Evolutionary conservation across 2,888 invertebrate genomes (phyloP), one percentile per base, ranked within the genome.

Genomic region (Drosophila mimica): DNA sequence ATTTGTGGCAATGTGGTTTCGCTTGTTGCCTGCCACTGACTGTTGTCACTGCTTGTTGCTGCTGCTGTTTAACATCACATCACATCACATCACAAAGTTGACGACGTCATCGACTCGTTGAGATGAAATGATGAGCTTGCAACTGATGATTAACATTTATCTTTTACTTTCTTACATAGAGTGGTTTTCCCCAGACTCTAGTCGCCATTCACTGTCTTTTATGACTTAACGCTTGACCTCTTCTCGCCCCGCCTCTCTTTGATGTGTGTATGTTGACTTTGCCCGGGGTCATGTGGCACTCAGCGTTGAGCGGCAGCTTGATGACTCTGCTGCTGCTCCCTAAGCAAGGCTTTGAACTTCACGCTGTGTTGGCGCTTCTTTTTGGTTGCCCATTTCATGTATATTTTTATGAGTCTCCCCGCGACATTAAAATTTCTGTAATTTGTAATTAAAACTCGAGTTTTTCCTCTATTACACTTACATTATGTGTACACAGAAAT

Each of bases 211-310:
- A n/a, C 25, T 53, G 66, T 64, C 51, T 72, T 78, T 88, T 73
- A 79, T 89, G 83, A 90, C 90, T 90, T 87, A 73, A 87, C 87
- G 90, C 89, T 90, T 87, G 87, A 87, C 87, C 87, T 79, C 76
- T 68, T 70, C 75, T 75, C 74, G 83, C 90, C 66, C 70, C 74
- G 83, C 90, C 66, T 73, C 74, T 67, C 89, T 83, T 89, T 88
- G 90, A 89, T 89, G 83, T 75, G 80, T 48, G 25, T 25, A 8
- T 53, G 46, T 82, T 88, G 86, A 81, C 83, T 77, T 72, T 56
- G 74, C 71, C 65, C 64, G 85, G 83, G 87, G 87, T 87, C 89
- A 87, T 72, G 67, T 73, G 25, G 25, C 46, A 46, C 4, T 20
- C 46, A 25, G 46, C 46, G 15, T 46, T 25, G 17, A 46, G 46